Conservation (phyloP, 2,797 vertebrate species). For the Saguinus oedipus region DNA sequence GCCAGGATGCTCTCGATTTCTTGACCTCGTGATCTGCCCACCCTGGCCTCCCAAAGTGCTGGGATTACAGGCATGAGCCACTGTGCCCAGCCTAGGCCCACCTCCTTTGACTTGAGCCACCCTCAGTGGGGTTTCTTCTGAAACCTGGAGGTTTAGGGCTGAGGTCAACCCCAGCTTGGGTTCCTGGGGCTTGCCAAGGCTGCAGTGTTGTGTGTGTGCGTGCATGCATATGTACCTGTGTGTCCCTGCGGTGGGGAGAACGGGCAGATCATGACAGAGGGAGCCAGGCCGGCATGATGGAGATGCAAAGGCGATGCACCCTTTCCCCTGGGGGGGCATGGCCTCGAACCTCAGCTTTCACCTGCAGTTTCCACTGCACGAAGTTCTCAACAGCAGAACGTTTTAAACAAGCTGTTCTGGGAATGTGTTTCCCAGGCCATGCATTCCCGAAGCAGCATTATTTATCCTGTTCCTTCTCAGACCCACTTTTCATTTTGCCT, state of each 20-base stretch:
- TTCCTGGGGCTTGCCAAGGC: background rate
- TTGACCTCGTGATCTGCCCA: too few relatives aligned
- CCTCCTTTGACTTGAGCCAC: accelerated
- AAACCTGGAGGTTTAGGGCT: background rate
- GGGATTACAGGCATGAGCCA: too few relatives aligned
- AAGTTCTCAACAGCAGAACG: background rate
- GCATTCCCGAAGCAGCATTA: background rate
- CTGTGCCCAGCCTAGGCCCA: too few relatives aligned
- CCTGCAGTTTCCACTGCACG: accelerated
- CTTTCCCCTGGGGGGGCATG: accelerated
- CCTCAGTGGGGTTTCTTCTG: background rate
- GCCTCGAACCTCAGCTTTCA: background rate
- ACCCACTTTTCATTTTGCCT: background rate
- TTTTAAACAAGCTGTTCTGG: background rate
- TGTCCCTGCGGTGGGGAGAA: background rate
- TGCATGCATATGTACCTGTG: accelerated
- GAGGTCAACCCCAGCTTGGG: too few relatives aligned
- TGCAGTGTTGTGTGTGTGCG: accelerated
- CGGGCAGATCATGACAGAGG: background rate
- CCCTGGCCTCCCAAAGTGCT: too few relatives aligned
- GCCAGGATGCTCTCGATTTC: too few relatives aligned
- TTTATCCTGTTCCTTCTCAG: background rate
- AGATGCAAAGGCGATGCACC: background rate
- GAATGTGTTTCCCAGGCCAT: background rate
- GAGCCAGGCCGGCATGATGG: background rate